phyloP scores from a whole-genome alignment of 2,888 invertebrate genomes.

The Cybosia mesomella region DNA sequence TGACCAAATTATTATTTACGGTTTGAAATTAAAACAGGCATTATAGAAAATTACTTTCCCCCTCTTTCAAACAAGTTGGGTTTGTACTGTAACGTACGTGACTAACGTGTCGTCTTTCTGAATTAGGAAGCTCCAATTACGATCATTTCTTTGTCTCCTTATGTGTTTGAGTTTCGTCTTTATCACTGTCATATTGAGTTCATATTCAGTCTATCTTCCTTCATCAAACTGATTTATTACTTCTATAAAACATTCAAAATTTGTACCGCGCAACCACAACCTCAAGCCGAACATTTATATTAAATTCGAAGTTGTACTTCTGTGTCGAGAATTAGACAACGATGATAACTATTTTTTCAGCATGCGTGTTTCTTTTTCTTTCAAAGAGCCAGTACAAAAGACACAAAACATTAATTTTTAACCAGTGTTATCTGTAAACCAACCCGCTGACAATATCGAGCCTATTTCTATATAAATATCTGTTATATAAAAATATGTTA shows the following conservation, averaged over 20 bases:
- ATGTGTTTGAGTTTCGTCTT: constrained; percentile 39
- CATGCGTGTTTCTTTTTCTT: constrained; percentile 26
- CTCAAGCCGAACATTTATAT: constrained; percentile 20
- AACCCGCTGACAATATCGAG: constrained; percentile 30
- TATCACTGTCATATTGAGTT: constrained; percentile 29
- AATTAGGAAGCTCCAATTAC: constrained; percentile 48
- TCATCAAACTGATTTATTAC: constrained; percentile 20
- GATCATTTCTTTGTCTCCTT: constrained; percentile 33
- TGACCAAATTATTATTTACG: constrained; percentile 87
- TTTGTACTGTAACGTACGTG: constrained; percentile 59
- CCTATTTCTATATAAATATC: constrained; percentile 18
- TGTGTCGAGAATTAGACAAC: constrained; percentile 16
- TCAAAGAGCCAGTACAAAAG: constrained; percentile 50
- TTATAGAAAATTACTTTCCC: constrained; percentile 80
- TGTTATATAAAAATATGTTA: no score
- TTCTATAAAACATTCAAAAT: constrained; percentile 29
- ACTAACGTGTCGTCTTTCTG: constrained; percentile 57
- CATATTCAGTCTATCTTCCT: constrained; percentile 24
- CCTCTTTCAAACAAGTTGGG: constrained; percentile 72
- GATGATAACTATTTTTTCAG: constrained; percentile 30
- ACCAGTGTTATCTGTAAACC: constrained; percentile 42
- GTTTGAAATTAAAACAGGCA: constrained; percentile 83
- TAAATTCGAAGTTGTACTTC: constrained; percentile 18
- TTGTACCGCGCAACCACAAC: constrained; percentile 26
- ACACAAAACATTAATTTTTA: constrained; percentile 38